Percentiles rank a stretch among this genome's conserved stretches.
These are phyloP conservation scores for Drosophila nebulosa DNA, from an alignment of 1,140 invertebrate species.

Conservation along the genomic window DNA sequence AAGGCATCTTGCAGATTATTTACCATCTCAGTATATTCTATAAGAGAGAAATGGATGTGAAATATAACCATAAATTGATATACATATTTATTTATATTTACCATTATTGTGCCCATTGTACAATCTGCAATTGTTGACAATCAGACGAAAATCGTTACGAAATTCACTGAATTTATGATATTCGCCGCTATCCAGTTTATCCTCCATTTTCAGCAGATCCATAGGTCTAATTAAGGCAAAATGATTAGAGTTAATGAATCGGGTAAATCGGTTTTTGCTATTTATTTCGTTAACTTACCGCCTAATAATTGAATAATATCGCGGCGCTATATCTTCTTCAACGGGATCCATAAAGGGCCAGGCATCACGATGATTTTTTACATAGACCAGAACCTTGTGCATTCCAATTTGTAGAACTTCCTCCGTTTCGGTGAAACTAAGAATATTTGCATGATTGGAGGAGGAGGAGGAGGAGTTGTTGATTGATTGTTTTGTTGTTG, in stretches of 20 bases:
- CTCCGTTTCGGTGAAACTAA: constrained; percentile 88
- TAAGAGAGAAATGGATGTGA: background rate
- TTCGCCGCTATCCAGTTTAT: constrained; percentile 89
- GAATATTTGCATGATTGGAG: constrained; percentile 81
- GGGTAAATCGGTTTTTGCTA: too few species aligned
- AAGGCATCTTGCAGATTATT: constrained; percentile 90
- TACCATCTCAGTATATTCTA: constrained; percentile 94
- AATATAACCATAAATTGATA: too few species aligned
- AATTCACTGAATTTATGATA: constrained; percentile 91
- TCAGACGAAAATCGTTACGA: constrained; percentile 92
- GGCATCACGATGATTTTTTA: constrained; percentile 93
- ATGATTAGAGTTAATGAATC: too few species aligned
- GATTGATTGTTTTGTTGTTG: constrained; percentile 28
- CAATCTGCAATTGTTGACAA: constrained; percentile 94
- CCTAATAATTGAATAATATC: constrained; percentile 89
- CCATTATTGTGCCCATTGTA: constrained; percentile 96
- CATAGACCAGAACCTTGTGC: constrained; percentile 92
- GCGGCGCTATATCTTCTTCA: constrained; percentile 94
- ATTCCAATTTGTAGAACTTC: constrained; percentile 93
- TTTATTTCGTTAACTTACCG: constrained; percentile 53
- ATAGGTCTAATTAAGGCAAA: constrained; percentile 86
- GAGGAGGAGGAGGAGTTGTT: constrained; percentile 73
- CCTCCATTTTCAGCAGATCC: constrained; percentile 94
- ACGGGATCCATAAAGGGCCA: constrained; percentile 96
- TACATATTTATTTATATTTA: constrained; percentile 78